Base-by-base conservation (phyloP, 2,797 vertebrate genomes). In the Crocidura indochinensis region DNA sequence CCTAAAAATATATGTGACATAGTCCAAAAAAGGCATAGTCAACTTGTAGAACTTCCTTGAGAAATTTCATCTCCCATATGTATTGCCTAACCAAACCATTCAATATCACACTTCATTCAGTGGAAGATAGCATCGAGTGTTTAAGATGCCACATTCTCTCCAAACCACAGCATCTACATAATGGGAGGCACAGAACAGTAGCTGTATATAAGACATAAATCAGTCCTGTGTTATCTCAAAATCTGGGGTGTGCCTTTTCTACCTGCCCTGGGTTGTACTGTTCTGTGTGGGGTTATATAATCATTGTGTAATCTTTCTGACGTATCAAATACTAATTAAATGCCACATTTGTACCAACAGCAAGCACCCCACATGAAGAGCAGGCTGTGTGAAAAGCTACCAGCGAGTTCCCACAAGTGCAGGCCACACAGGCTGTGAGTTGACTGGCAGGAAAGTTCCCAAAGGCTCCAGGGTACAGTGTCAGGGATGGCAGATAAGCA, bases 241-340 rank as follows among this genome's bases (percentile, higher is more conserved):
- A 69, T 74, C 67, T 29, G n/a, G 27, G 31, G 20, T 56, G 64
- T 79, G 26, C 44, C 47, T 79, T 31, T 83, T 78, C 82, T 19
- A 74, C 83, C 62, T 64, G 22, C 22, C 12, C 64, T 47, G 27
- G 10, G 74, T 68, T 38, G 20, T 10, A 60, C 0, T 62, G 44
- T 29, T 90, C 15, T 69, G 20, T 46, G 12, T 76, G 20, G 27
- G 51, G n/a, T 46, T 71, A 53, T 64, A 29, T 67, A 62, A 29
- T 76, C 60, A 47, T 15, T 53, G 47, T 31, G 26, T 47, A 31
- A 83, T 73, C 60, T 69, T 87, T 79, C 79, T 49, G 38, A 71
- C 56, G 90, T 76, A 71, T 67, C 38, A 60, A 49, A 67, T 60
- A 64, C 17, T 62, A 91, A 38, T 83, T 68, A 46, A 84, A 88